Evolutionary conservation across 2,113 vertebrate species (phyloP).

Genomic region (Alligator mississippiensis): DNA sequence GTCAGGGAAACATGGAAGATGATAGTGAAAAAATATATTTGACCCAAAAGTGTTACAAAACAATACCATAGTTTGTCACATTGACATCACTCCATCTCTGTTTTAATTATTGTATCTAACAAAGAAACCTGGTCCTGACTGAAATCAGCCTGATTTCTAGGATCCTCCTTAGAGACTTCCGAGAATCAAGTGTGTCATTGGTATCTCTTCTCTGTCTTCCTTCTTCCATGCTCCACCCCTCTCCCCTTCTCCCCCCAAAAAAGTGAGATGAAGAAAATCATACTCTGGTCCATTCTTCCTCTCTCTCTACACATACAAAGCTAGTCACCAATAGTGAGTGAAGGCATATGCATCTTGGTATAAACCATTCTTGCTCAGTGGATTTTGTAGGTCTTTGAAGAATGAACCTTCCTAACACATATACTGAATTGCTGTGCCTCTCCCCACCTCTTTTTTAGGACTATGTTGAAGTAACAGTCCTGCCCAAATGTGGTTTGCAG

Average conservation of each 20-base stretch:
- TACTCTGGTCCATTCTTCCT: not conserved
- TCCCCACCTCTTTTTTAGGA: conserved; percentile 1
- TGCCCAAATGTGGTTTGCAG: conserved; percentile 11
- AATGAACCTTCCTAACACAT: not conserved
- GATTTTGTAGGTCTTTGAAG: not conserved
- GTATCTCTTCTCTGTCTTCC: no score
- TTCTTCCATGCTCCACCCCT: no score
- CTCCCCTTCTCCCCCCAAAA: no score
- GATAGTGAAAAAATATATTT: no score
- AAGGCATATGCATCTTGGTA: not conserved
- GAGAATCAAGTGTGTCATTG: not conserved
- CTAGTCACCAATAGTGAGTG: not conserved
- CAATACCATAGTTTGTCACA: no score
- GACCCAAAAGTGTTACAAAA: no score
- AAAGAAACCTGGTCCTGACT: not conserved
- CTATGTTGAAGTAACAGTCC: not conserved
- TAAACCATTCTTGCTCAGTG: not conserved
- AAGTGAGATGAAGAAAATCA: no score
- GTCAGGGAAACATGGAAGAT: no score
- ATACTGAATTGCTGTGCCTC: not conserved
- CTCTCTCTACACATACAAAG: accelerated
- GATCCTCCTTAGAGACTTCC: not conserved
- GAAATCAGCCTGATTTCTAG: not conserved
- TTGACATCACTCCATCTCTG: not conserved
- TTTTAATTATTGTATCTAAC: not conserved